These are phyloP conservation scores for Ophioninae sp. DNA, from an alignment of 2,888 invertebrate genomes.

Conservation along the genomic window DNA sequence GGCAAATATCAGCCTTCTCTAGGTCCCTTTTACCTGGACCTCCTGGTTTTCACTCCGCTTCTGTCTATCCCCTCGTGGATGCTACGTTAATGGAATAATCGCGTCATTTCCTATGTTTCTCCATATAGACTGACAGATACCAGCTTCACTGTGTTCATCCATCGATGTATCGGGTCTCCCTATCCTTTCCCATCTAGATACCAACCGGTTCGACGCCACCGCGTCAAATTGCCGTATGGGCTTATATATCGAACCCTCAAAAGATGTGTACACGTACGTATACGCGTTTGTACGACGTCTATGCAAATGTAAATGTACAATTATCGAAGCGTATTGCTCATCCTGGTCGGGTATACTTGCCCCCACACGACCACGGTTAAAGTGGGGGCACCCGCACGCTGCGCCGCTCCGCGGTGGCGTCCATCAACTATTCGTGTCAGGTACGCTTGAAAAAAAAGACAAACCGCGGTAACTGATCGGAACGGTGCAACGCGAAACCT, in stretches of 20 bases:
- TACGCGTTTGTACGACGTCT: constrained; percentile 9
- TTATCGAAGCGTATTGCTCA: constrained; percentile 35
- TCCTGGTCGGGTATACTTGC: constrained; percentile 22
- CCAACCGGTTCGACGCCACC: not conserved
- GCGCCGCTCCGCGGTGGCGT: constrained; percentile 19
- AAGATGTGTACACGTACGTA: not conserved
- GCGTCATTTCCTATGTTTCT: constrained; percentile 66
- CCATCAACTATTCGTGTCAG: not conserved
- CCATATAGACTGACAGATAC: constrained; percentile 43
- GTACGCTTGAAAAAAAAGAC: not conserved
- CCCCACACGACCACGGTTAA: not conserved
- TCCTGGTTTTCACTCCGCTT: constrained; percentile 29
- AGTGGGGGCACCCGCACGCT: not conserved
- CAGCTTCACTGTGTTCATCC: constrained; percentile 13
- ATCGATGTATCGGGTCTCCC: constrained; percentile 5
- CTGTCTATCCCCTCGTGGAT: constrained; percentile 32
- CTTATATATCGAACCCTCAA: not conserved
- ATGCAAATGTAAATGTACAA: constrained; percentile 47
- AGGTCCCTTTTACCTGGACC: constrained; percentile 14
- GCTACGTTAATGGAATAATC: constrained; percentile 68
- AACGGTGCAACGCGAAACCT: too few relatives aligned
- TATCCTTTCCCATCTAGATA: constrained; percentile 14
- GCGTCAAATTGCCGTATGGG: constrained; percentile 8
- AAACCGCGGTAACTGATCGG: too few relatives aligned
- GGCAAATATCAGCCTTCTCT: constrained; percentile 36